phyloP scores from a whole-genome alignment of 2,797 vertebrate genomes.

The Microctenopoma steveboyesi region DNA sequence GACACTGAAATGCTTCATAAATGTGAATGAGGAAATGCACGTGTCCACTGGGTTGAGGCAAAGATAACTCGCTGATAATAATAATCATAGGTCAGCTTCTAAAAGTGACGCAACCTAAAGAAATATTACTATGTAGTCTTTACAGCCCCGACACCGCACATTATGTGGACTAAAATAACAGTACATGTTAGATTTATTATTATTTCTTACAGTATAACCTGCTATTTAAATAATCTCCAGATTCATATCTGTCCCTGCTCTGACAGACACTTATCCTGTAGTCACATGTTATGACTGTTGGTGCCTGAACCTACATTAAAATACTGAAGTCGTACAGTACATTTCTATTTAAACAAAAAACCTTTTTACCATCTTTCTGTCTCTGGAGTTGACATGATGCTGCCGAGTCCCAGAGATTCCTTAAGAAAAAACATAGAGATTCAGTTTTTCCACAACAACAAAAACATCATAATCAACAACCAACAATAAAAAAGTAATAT shows the following conservation, averaged over 20 bases:
- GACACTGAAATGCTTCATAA: constrained; percentile 50
- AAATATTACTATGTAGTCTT: neutral
- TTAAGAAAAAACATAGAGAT: constrained; percentile 49
- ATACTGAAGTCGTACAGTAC: neutral
- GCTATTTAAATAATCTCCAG: neutral
- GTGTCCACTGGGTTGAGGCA: neutral
- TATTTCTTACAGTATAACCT: neutral
- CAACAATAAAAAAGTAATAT: neutral
- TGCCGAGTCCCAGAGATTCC: constrained; percentile 93
- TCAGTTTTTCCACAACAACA: neutral
- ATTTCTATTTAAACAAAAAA: neutral
- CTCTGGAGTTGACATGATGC: constrained; percentile 89
- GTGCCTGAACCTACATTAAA: neutral
- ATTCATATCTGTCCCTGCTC: neutral
- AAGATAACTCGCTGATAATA: constrained; percentile 15
- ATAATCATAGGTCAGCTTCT: constrained; percentile 11
- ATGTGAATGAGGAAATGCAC: constrained; percentile 48
- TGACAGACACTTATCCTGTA: neutral
- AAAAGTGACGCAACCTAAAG: neutral
- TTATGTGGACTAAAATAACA: neutral
- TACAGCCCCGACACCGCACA: neutral
- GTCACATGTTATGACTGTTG: neutral
- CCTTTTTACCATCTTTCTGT: constrained; percentile 90
- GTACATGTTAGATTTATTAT: neutral
- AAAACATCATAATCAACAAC: neutral